A percentile compares a stretch with the other conserved stretches of the same genome.
These are phyloP conservation scores for Genyomyrus donnyi DNA, from an alignment of 2,113 vertebrate species.

Conservation along the genomic window DNA sequence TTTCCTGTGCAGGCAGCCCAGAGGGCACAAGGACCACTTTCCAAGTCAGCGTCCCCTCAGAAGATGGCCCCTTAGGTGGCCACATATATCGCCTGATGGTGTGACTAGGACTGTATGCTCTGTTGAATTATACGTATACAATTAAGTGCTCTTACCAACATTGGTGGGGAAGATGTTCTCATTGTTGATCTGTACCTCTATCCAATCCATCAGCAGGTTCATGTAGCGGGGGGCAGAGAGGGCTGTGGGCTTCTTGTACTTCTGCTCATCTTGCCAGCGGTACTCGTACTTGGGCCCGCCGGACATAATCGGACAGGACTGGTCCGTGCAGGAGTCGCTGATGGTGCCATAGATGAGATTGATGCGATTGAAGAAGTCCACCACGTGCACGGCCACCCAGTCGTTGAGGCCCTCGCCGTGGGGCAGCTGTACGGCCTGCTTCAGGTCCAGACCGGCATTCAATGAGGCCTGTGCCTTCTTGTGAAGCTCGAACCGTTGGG, in stretches of 20 bases:
- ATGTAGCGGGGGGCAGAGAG: conserved; percentile 69
- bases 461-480: conserved; percentile 20
- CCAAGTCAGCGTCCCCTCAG: neutral
- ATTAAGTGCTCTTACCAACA: conserved; percentile 9
- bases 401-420: conserved; percentile 31
- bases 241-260: conserved; percentile 65
- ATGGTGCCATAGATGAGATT: conserved; percentile 78
- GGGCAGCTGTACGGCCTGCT: conserved; percentile 20
- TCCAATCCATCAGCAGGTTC: conserved; percentile 42
- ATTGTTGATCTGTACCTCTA: conserved; percentile 23
- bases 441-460: conserved; percentile 20
- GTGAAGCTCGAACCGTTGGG: conserved; percentile 18
- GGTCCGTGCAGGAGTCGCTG: conserved; percentile 67
- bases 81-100: neutral
- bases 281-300: conserved; percentile 74
- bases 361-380: conserved; percentile 39
- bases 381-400: conserved; percentile 45
- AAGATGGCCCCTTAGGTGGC: neutral
- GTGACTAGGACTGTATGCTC: neutral
- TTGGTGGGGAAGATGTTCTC: conserved; percentile 25
- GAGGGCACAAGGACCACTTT: neutral
- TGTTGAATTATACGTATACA: neutral
- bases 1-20: neutral
- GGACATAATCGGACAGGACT: conserved; percentile 68
- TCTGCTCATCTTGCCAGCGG: conserved; percentile 70